These are phyloP conservation scores for Dermatemys mawii DNA, from an alignment of 2,113 vertebrate species.

Conservation along the genomic window DNA sequence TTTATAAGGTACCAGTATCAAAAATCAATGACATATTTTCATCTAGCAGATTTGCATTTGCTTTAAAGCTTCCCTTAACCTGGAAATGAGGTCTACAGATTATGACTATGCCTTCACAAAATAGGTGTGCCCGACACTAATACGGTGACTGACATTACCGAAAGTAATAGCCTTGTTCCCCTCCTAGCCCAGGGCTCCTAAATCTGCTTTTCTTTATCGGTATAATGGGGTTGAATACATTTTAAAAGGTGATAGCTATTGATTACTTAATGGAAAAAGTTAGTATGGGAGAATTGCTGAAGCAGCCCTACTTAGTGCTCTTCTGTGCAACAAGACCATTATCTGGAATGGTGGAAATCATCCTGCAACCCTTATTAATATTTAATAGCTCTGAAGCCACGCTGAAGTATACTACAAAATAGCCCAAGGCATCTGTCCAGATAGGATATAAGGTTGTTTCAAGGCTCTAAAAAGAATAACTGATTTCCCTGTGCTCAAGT, in stretches of 20 bases:
- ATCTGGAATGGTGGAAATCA: constrained; percentile 71
- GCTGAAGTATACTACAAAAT: constrained; percentile 35
- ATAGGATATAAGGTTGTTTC: constrained; percentile 51
- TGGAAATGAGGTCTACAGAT: constrained; percentile 45
- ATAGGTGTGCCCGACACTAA: constrained; percentile 60
- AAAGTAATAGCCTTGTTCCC: constrained; percentile 63
- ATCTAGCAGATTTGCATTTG: constrained; percentile 52
- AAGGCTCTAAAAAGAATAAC: constrained; percentile 51
- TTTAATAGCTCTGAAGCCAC: constrained; percentile 67
- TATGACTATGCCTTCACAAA: constrained; percentile 34
- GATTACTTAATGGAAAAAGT: constrained; percentile 83
- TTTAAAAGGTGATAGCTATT: constrained; percentile 81
- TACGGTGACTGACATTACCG: constrained; percentile 59
- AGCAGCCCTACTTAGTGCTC: constrained; percentile 71
- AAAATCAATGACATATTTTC: constrained; percentile 69
- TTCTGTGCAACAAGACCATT: constrained; percentile 72
- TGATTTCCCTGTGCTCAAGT: constrained; percentile 51
- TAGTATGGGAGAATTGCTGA: constrained; percentile 75
- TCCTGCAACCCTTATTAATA: constrained; percentile 75
- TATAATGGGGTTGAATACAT: constrained; percentile 75
- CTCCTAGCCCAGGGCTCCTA: constrained; percentile 50
- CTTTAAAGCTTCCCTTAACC: constrained; percentile 60
- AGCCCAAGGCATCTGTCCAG: constrained; percentile 39
- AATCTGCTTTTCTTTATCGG: constrained; percentile 70
- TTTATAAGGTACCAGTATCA: constrained; percentile 56